Conservation (phyloP, 1,140 invertebrate genomes). For the Periplaneta americana region DNA sequence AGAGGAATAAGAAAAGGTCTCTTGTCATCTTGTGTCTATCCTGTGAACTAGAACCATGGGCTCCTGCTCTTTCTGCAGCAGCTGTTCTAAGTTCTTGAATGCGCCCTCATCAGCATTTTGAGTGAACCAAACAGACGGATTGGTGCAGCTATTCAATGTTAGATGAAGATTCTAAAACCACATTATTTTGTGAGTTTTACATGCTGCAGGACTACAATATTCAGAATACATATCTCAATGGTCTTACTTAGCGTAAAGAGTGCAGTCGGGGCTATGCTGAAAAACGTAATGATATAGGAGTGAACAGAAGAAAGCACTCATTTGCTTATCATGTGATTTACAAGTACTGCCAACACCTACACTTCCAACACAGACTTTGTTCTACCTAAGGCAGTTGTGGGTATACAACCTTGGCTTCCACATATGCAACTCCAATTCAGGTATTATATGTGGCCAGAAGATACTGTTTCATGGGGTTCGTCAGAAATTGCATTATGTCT, state of each 20-base stretch:
- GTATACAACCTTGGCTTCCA: conserved; percentile 12
- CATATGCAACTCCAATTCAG: conserved; percentile 7
- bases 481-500: conserved; percentile 6
- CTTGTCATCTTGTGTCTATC: neutral
- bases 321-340: conserved; percentile 4
- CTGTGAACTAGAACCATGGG: neutral
- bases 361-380: conserved; percentile 10
- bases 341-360: conserved; percentile 8
- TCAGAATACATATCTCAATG: too few species aligned
- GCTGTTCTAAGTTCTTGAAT: conserved; percentile 6
- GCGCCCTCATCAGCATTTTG: conserved; percentile 2
- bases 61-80: neutral
- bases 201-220: too few species aligned
- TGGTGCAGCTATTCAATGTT: neutral
- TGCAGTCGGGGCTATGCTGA: neutral
- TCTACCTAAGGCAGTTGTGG: conserved; percentile 10
- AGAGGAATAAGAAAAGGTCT: too few species aligned
- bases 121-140: conserved; percentile 6
- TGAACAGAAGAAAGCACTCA: neutral
- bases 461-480: conserved; percentile 9
- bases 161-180: too few species aligned
- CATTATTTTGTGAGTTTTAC: too few species aligned
- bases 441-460: conserved; percentile 12
- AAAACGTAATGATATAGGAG: neutral
- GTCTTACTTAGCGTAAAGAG: neutral